These are phyloP conservation scores for Platycnemis pennipes DNA, from an alignment of 2,888 invertebrate genomes.

Conservation along the genomic window DNA sequence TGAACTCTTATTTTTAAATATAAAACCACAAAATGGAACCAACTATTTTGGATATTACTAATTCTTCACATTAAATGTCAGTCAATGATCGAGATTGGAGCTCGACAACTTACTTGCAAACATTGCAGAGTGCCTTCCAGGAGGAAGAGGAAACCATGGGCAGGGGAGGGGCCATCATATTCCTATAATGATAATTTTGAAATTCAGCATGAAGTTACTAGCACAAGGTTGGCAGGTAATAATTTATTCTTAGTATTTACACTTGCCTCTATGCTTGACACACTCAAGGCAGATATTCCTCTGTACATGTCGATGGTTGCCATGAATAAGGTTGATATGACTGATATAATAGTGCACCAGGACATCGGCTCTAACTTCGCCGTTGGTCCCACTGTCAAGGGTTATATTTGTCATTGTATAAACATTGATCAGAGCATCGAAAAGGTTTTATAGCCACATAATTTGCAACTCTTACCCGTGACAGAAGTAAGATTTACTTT, in stretches of 20 bases:
- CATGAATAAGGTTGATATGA: constrained; percentile 55
- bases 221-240: not conserved
- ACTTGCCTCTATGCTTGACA: constrained; percentile 69
- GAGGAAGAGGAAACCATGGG: constrained; percentile 73
- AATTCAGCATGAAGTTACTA: not conserved
- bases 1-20: too few relatives aligned
- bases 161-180: constrained; percentile 73
- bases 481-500: constrained; percentile 71
- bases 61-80: too few relatives aligned
- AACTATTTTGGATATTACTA: too few relatives aligned
- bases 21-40: too few relatives aligned
- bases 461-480: constrained; percentile 72
- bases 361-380: constrained; percentile 74
- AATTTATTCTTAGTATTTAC: not conserved
- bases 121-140: constrained; percentile 73
- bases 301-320: constrained; percentile 69
- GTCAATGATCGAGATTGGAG: too few relatives aligned
- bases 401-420: not conserved
- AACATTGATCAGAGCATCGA: not conserved
- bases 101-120: constrained; percentile 73
- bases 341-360: constrained; percentile 71
- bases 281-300: constrained; percentile 68
- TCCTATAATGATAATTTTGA: constrained; percentile 71
- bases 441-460: not conserved
- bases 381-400: constrained; percentile 74